A percentile compares a stretch with the other conserved stretches of the same genome.
These are phyloP conservation scores for Helicorthomorpha holstii DNA, from an alignment of 1,140 invertebrate genomes.

Conservation along the genomic window DNA sequence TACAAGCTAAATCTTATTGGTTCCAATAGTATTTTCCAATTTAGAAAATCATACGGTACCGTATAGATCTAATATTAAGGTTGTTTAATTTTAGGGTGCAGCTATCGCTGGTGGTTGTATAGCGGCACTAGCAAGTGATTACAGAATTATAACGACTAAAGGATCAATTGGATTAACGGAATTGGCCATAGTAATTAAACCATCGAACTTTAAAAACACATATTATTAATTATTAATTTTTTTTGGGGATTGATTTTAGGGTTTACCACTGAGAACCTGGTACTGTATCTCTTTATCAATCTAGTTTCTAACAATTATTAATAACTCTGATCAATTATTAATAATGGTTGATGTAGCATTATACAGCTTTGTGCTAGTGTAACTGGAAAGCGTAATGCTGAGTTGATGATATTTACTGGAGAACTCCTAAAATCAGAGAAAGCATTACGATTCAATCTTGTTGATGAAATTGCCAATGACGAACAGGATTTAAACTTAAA, in stretches of 20 bases:
- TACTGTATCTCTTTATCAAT: background rate
- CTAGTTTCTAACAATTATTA: background rate
- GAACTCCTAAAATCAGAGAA: background rate
- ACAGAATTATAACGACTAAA: background rate
- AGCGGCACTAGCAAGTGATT: background rate
- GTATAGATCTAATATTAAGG: background rate
- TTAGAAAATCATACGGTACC: background rate
- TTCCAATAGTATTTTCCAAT: no score
- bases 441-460: background rate
- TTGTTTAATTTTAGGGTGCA: background rate
- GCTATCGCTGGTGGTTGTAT: background rate
- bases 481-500: background rate
- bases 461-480: background rate
- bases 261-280: background rate
- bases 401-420: background rate
- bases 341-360: no score
- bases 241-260: background rate
- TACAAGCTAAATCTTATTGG: no score
- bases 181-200: background rate
- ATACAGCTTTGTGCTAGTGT: background rate
- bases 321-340: background rate
- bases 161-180: background rate
- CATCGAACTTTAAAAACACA: background rate
- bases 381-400: background rate
- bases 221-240: background rate